phyloP scores from a whole-genome alignment of 2,113 vertebrate species.

The Diphyllodes magnificus region DNA sequence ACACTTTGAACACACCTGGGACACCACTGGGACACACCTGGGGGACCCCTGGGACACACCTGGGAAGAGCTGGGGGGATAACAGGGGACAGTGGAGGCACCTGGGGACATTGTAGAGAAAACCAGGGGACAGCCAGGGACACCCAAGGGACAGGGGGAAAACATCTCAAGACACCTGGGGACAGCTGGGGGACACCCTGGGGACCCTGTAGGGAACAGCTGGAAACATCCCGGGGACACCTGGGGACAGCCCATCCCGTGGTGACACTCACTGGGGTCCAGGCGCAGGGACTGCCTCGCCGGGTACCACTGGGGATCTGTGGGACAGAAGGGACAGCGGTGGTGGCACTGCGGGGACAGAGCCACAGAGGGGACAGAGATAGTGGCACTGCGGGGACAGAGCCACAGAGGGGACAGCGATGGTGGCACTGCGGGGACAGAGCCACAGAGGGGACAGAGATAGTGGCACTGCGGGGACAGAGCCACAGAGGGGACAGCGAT shows the following conservation, averaged over 20 bases:
- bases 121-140: neutral
- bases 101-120: neutral
- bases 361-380: no score
- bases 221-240: neutral
- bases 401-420: fast-evolving
- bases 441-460: fast-evolving
- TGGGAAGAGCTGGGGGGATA: neutral
- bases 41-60: neutral
- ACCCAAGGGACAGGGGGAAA: neutral
- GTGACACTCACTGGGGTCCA: neutral
- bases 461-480: neutral
- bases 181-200: neutral
- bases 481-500: no score
- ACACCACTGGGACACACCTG: no score
- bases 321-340: neutral
- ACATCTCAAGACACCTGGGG: neutral
- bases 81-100: neutral
- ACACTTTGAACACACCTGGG: no score
- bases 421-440: fast-evolving
- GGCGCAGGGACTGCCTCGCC: neutral
- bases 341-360: neutral
- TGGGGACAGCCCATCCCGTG: neutral
- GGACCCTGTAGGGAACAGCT: neutral
- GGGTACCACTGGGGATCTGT: neutral
- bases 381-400: no score